Evolutionary conservation across 2,888 invertebrate species (phyloP), one percentile per base, ranked within the genome.

Genomic region (Trachelus stipa): DNA sequence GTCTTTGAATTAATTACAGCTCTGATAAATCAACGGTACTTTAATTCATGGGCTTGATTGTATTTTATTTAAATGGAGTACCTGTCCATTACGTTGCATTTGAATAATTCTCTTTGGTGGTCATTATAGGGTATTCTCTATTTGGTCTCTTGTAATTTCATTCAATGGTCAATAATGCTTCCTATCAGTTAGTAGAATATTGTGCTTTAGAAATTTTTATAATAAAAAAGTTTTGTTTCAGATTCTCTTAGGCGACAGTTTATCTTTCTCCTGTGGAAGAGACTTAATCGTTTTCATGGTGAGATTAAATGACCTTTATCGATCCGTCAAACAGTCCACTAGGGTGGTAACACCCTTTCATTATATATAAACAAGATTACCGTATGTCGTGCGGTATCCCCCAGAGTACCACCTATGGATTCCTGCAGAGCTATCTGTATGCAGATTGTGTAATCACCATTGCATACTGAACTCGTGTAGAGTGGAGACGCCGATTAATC

Each of bases 371-470:
- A 77, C 78, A 74, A 77, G 81, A 77, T 74, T 78, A 76, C 40
- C 77, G 34, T 30, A n/a, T 40, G 75, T 73, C 75, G 73, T 76
- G 75, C 71, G 78, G 79, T 77, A 75, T 79, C 81, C 79, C 34
- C 31, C 78, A 68, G 81, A n/a, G 69, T 56, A 40, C 34, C 31
- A 9, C 69, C 76, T 68, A 76, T 78, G 76, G 78, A 80, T 79
- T 81, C 78, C 80, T 23, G 40, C 40, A 23, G 15, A 23, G 40
- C 79, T 76, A 81, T 83, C 78, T 83, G 79, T 82, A 83, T 83
- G 83, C 82, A 83, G 83, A 83, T 83, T 81, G 81, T 74, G 69
- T 80, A 75, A 82, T 81, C 77, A 56, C 40, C 23, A 23, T 23
- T 56, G 23, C 23, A 23, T 56, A 56, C 9, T 56, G 23, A 23